Base-by-base conservation (phyloP, 2,113 vertebrate species). In the Aspidoscelis tigris region DNA sequence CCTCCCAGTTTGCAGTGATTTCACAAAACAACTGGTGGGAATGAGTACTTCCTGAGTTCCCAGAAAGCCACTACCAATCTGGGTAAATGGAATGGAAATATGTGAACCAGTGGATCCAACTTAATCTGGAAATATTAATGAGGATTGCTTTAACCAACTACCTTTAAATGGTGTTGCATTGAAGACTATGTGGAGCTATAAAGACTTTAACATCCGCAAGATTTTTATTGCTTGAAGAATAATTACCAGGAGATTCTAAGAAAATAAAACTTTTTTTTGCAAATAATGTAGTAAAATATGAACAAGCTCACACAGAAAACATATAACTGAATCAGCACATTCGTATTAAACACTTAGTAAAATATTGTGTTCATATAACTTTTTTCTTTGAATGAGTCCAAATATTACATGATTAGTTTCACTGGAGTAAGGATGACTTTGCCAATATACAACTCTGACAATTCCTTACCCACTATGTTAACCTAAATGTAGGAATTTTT, bases 81-180 rank as follows among this genome's bases (percentile, higher is more conserved):
- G 18, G 39, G 26, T 5, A 72, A 7, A 18, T 20, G 47, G 55
- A 24, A 58, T 21, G 21, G 44, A 68, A 7, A 5, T 64, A 44
- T 5, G 43, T 66, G 20, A 41, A 68, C 7, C 5, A 5, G n/a
- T 70, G 69, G 65, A 39, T 70, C 6, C 70, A 61, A 21, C 41
- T 24, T 44, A 47, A 7, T 14, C 12, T 18, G 47, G 8, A 50
- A 9, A 50, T 50, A 50, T 72, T 39, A 72, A 75, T 47, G 12
- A 39, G 64, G n/a, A 22, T 10, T 18, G 14, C 21, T 33, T 50
- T 66, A 75, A 75, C 66, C 12, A 50, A 3, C 10, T 50, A 39
- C 20, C 39, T 66, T 75, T 66, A 76, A 76, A 53, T 66, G 20
- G n/a, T 83, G 41, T 82, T 82, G 70, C 64, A 82, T 83, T 20